phyloP scores from a whole-genome alignment of 2,888 invertebrate species.

The Eretmocerus hayati region DNA sequence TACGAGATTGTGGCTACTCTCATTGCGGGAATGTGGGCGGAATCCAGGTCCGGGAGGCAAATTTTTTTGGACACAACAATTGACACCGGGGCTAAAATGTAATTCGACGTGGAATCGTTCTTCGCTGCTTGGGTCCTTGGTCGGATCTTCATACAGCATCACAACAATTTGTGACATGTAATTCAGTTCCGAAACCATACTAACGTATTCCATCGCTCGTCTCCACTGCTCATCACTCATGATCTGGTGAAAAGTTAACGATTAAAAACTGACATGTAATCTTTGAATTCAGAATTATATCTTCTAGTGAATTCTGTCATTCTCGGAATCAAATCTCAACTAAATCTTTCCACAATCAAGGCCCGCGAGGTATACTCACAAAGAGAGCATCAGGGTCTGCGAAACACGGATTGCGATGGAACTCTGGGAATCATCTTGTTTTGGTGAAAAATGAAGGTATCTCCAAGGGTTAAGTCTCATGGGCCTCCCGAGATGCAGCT shows the following conservation, averaged over 20 bases:
- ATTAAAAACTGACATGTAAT: neutral
- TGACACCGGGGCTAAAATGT: constrained; percentile 97
- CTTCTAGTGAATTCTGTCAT: too few relatives aligned
- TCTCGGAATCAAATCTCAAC: too few relatives aligned
- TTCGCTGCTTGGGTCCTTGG: constrained; percentile 85
- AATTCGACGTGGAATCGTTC: constrained; percentile 96
- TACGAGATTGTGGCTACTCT: constrained; percentile 54
- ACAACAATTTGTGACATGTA: constrained; percentile 99
- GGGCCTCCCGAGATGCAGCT: too few relatives aligned
- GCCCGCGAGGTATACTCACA: too few relatives aligned
- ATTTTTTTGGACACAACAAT: constrained; percentile 93
- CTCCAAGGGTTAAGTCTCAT: too few relatives aligned
- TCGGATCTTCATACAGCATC: constrained; percentile 98
- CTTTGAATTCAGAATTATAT: neutral
- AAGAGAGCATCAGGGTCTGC: too few relatives aligned
- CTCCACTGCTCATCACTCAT: constrained; percentile 95
- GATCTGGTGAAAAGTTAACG: constrained; percentile 47
- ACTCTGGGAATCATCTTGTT: too few relatives aligned
- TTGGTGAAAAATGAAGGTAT: too few relatives aligned
- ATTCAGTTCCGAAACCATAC: constrained; percentile 95
- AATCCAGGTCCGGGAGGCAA: constrained; percentile 89
- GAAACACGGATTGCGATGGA: too few relatives aligned
- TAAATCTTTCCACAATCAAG: too few relatives aligned
- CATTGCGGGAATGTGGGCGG: constrained; percentile 83
- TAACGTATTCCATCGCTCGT: constrained; percentile 96